Percentiles rank a stretch among this genome's conserved stretches.
Evolutionary conservation across 2,888 invertebrate species (phyloP).

Genomic region (Melangyna quadrimaculata): DNA sequence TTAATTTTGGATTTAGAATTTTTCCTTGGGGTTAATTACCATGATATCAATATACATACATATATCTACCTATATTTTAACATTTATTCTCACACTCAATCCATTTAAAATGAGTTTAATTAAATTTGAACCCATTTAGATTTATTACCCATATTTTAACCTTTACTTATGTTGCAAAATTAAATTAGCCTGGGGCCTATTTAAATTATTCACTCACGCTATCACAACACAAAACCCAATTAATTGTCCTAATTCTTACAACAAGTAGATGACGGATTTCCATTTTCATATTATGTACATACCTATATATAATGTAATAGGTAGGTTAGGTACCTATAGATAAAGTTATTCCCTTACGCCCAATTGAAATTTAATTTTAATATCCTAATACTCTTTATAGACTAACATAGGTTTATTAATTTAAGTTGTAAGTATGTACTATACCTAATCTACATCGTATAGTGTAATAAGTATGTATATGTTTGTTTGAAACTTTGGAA

Average conservation of each 20-base stretch:
- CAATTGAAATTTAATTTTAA: constrained; percentile 65
- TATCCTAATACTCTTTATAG: constrained; percentile 37
- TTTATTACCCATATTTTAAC: not conserved
- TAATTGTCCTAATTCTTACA: constrained; percentile 43
- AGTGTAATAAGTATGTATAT: not conserved
- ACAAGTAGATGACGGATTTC: constrained; percentile 35
- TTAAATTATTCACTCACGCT: constrained; percentile 50
- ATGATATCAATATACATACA: no score
- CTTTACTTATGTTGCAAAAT: not conserved
- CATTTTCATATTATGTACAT: not conserved
- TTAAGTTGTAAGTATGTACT: not conserved
- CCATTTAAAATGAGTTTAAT: not conserved
- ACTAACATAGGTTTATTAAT: not conserved
- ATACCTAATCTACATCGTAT: not conserved
- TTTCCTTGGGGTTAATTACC: no score
- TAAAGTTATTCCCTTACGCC: not conserved
- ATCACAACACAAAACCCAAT: constrained; percentile 32
- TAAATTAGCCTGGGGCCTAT: not conserved
- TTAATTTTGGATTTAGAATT: no score
- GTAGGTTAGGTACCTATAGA: not conserved
- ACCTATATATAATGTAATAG: not conserved
- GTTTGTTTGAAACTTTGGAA: constrained; percentile 14
- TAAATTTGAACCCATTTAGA: constrained; percentile 22
- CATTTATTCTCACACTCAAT: not conserved
- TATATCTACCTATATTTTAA: no score